phyloP scores from a whole-genome alignment of 2,888 invertebrate species.

The Scotopteryx bipunctaria region DNA sequence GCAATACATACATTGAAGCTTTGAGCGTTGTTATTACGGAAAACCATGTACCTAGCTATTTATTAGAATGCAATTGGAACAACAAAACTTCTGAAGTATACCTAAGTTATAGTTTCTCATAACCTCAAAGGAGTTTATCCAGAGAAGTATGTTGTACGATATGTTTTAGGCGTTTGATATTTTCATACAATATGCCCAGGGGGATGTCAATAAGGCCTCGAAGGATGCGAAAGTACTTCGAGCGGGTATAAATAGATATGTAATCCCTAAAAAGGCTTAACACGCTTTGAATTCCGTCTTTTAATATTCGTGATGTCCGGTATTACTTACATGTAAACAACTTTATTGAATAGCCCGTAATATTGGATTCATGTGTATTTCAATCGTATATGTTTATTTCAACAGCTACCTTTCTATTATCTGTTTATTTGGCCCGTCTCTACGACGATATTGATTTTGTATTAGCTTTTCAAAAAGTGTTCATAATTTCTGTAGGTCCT shows the following conservation, averaged over 20 bases:
- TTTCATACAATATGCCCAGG: neutral
- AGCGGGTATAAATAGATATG: neutral
- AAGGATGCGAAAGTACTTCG: constrained; percentile 3
- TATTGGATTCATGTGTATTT: too few relatives aligned
- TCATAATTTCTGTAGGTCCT: too few relatives aligned
- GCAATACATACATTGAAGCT: too few relatives aligned
- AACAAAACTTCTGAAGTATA: too few relatives aligned
- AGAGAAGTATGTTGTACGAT: neutral
- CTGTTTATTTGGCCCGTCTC: neutral
- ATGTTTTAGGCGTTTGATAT: neutral
- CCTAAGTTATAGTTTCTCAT: too few relatives aligned
- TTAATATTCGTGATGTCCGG: neutral
- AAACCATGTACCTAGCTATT: too few relatives aligned
- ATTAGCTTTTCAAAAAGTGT: too few relatives aligned
- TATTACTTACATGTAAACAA: neutral
- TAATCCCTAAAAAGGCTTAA: neutral
- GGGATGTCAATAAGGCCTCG: neutral
- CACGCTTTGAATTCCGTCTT: neutral
- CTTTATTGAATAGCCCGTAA: neutral
- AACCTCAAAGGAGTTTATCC: neutral
- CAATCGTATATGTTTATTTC: too few relatives aligned
- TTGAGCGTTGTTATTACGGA: too few relatives aligned
- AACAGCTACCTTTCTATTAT: too few relatives aligned
- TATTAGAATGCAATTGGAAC: too few relatives aligned
- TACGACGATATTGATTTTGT: neutral